These are phyloP conservation scores for Drosophila novamexicana DNA, from an alignment of 1,140 invertebrate species.

Conservation along the genomic window DNA sequence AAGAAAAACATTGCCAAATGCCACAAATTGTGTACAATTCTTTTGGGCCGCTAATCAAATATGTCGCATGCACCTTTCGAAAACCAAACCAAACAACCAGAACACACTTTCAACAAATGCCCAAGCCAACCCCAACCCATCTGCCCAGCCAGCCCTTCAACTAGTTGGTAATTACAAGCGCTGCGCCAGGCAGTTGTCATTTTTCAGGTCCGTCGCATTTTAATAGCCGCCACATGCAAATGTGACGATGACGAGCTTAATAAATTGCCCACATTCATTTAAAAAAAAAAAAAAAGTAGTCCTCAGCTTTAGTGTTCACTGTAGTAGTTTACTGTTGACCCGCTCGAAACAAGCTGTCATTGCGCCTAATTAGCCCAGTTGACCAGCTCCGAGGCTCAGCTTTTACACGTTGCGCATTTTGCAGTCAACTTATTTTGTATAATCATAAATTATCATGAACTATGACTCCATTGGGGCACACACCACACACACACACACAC, in stretches of 20 bases:
- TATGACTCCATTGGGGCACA: slow-evolving; percentile 52
- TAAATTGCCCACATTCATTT: slow-evolving; percentile 74
- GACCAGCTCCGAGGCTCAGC: not conserved
- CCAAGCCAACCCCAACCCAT: not conserved
- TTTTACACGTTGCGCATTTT: slow-evolving; percentile 11
- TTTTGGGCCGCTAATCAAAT: slow-evolving; percentile 64
- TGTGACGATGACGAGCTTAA: slow-evolving; percentile 73
- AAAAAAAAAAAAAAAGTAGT: slow-evolving; percentile 19
- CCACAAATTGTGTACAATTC: slow-evolving; percentile 66
- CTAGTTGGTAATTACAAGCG: slow-evolving; percentile 62
- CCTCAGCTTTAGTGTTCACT: slow-evolving; percentile 18
- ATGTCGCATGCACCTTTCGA: slow-evolving; percentile 57
- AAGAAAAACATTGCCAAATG: slow-evolving; percentile 50
- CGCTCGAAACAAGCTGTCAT: slow-evolving; percentile 66
- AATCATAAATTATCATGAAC: slow-evolving; percentile 76
- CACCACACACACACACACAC: too few species aligned
- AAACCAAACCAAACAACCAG: slow-evolving; percentile 55
- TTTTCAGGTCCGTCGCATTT: slow-evolving; percentile 65
- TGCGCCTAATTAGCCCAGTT: slow-evolving; percentile 61
- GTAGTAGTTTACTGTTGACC: slow-evolving; percentile 25
- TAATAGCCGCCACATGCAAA: slow-evolving; percentile 72
- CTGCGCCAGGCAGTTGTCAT: slow-evolving; percentile 69
- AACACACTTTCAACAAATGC: too few species aligned
- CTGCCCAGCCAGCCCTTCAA: not conserved
- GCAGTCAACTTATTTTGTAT: slow-evolving; percentile 62